phyloP scores from a whole-genome alignment of 2,113 vertebrate species.

The Nerophis ophidion region DNA sequence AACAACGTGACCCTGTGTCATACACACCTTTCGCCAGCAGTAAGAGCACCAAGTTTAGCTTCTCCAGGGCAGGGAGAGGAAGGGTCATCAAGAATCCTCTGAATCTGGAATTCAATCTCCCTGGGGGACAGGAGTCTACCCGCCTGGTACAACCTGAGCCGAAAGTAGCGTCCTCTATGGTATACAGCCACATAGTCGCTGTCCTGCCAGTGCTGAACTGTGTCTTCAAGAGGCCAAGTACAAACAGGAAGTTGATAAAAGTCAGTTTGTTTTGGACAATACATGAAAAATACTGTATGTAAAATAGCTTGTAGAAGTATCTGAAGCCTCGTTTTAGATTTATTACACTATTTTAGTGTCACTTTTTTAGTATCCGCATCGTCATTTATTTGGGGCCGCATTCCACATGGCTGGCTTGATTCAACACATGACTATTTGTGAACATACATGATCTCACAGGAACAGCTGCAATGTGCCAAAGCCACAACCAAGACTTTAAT shows the following conservation, averaged over 20 bases:
- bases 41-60: conserved; percentile 79
- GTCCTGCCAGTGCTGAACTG: conserved; percentile 76
- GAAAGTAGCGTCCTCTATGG: conserved; percentile 84
- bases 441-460: neutral
- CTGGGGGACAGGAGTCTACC: conserved; percentile 76
- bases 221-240: conserved; percentile 58
- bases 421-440: neutral
- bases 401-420: neutral
- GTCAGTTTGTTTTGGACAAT: neutral
- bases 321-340: neutral
- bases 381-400: neutral
- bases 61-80: conserved; percentile 72
- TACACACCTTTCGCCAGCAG: conserved; percentile 79
- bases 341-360: neutral
- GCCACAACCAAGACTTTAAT: neutral
- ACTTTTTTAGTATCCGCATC: neutral
- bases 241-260: neutral
- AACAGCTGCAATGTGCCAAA: neutral
- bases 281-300: neutral
- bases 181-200: conserved; percentile 81
- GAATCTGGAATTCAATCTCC: conserved; percentile 83
- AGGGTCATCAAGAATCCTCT: conserved; percentile 78
- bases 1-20: neutral
- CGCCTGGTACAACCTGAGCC: conserved; percentile 74
- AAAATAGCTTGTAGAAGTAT: too few relatives aligned